Percentiles rank a stretch among this genome's conserved stretches.
Conservation (phyloP, 2,888 invertebrate genomes). For the Plemyria rubiginata region DNA sequence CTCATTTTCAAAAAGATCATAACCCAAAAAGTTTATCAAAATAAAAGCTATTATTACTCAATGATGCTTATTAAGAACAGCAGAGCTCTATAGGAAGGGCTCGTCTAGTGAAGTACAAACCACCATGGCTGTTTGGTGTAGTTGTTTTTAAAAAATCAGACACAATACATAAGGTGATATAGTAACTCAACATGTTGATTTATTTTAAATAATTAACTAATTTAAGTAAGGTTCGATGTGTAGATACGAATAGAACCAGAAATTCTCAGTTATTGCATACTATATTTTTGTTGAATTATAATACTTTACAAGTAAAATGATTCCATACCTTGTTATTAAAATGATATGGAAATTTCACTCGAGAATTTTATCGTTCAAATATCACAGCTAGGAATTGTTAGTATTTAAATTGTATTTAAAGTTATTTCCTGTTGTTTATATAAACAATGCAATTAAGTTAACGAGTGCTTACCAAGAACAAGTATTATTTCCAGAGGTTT, state of each 20-base stretch:
- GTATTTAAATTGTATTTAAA: slow-evolving; percentile 22
- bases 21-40: background rate
- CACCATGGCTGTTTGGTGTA: too few relatives aligned
- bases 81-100: too few relatives aligned
- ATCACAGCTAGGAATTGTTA: slow-evolving; percentile 16
- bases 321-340: slow-evolving; percentile 29
- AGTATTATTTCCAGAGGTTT: background rate
- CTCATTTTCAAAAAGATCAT: background rate
- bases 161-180: too few relatives aligned
- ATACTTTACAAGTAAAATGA: too few relatives aligned
- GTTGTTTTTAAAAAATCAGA: too few relatives aligned
- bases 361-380: slow-evolving; percentile 24
- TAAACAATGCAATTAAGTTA: slow-evolving; percentile 20
- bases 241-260: too few relatives aligned
- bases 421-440: slow-evolving; percentile 14
- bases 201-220: too few relatives aligned
- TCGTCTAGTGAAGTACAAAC: too few relatives aligned
- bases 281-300: background rate
- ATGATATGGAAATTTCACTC: slow-evolving; percentile 32
- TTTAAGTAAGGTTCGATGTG: too few relatives aligned
- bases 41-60: background rate
- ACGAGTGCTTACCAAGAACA: slow-evolving; percentile 1
- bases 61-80: too few relatives aligned
- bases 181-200: too few relatives aligned
- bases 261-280: background rate